Conservation (phyloP, 2,888 invertebrate genomes). For the Caenorhabditis wallacei region DNA sequence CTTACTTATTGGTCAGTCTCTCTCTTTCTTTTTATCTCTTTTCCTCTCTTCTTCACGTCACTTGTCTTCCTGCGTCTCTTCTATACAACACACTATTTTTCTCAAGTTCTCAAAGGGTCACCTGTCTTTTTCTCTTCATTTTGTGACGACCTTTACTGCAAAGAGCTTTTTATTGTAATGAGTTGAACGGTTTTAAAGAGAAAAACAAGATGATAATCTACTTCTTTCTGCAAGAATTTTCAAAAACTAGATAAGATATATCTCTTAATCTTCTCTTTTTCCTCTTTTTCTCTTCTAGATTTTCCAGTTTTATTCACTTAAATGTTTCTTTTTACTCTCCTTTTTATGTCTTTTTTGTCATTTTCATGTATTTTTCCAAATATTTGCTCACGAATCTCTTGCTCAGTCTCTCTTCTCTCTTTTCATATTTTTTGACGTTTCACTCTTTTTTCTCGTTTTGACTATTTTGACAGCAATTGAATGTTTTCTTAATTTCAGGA, state of each 20-base stretch:
- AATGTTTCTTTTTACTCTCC: not conserved
- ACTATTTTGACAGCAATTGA: slow-evolving; percentile 13
- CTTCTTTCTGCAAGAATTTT: not conserved
- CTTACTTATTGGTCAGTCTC: slow-evolving; percentile 13
- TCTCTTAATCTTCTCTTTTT: slow-evolving; percentile 5
- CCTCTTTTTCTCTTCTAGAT: not conserved
- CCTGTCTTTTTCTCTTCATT: slow-evolving; percentile 24
- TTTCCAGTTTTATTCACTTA: not conserved
- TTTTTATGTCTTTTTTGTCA: not conserved
- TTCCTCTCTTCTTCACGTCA: slow-evolving; percentile 16
- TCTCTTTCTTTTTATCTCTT: slow-evolving; percentile 4
- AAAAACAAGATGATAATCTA: slow-evolving; percentile 8
- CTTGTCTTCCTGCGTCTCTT: slow-evolving; percentile 33
- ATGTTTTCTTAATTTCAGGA: slow-evolving; percentile 25
- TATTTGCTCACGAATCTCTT: slow-evolving; percentile 40
- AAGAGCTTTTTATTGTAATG: slow-evolving; percentile 23
- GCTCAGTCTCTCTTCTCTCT: not conserved
- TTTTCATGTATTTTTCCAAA: slow-evolving; percentile 7
- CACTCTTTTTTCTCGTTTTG: not conserved
- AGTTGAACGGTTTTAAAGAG: slow-evolving; percentile 15
- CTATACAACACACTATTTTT: not conserved
- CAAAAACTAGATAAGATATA: slow-evolving; percentile 10
- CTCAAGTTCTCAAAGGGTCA: slow-evolving; percentile 25
- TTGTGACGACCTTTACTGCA: slow-evolving; percentile 22
- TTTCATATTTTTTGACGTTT: slow-evolving; percentile 31